These are phyloP conservation scores for Chelidonichthys spinosus DNA, from an alignment of 2,797 vertebrate species.

Conservation along the genomic window DNA sequence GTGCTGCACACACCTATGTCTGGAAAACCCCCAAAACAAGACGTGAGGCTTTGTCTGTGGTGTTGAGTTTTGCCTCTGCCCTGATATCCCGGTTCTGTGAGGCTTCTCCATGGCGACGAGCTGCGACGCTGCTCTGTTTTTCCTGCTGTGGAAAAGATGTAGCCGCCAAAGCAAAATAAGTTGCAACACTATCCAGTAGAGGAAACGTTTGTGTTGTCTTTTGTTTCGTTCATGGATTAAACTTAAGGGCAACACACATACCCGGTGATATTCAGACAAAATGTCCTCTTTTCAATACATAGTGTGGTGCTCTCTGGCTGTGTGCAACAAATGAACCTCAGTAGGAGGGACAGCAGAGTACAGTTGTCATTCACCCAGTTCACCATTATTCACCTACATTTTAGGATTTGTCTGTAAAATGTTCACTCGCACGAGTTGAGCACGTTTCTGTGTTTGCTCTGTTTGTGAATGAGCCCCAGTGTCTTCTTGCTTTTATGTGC, in stretches of 20 bases:
- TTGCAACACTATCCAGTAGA: slow-evolving; percentile 14
- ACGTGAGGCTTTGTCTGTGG: slow-evolving; percentile 9
- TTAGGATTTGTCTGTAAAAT: no score
- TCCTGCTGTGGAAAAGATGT: slow-evolving; percentile 42
- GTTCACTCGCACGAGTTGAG: no score
- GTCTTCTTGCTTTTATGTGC: not conserved
- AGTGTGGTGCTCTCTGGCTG: not conserved
- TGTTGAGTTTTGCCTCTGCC: slow-evolving; percentile 27
- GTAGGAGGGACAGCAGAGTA: not conserved
- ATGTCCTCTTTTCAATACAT: not conserved
- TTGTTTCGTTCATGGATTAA: slow-evolving; percentile 17
- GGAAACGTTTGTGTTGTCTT: slow-evolving; percentile 12
- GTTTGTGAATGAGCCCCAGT: not conserved
- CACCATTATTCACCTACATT: no score
- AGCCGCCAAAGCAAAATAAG: slow-evolving; percentile 23
- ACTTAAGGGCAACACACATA: not conserved
- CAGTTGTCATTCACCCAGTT: not conserved
- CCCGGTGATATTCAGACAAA: not conserved
- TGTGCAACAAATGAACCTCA: not conserved
- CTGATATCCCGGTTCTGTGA: slow-evolving; percentile 42
- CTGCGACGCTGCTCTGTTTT: slow-evolving; percentile 51
- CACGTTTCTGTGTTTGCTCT: not conserved
- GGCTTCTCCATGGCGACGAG: slow-evolving; percentile 64
- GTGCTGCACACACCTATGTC: slow-evolving; percentile 2
- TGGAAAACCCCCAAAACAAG: not conserved